phyloP scores from a whole-genome alignment of 2,888 invertebrate genomes.

The Drosophila recens region DNA sequence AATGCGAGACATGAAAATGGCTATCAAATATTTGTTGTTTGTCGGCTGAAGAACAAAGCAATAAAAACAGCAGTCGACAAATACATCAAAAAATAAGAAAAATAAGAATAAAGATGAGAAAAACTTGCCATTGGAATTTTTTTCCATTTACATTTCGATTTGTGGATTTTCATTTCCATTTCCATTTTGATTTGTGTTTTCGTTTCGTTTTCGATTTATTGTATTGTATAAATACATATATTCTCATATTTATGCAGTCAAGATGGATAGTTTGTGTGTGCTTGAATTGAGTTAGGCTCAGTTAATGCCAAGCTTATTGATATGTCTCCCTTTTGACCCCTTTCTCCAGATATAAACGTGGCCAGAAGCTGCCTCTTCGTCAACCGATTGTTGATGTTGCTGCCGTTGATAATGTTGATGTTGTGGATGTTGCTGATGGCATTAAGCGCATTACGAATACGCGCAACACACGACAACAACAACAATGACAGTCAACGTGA shows the following conservation, averaged over 20 bases:
- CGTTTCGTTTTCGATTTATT: slow-evolving; percentile 56
- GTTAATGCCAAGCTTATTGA: slow-evolving; percentile 53
- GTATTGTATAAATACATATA: not conserved
- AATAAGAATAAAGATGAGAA: not conserved
- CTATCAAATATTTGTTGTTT: slow-evolving; percentile 33
- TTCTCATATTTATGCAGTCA: slow-evolving; percentile 65
- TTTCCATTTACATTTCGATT: slow-evolving; percentile 49
- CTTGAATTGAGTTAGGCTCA: slow-evolving; percentile 30
- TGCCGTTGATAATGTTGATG: slow-evolving; percentile 12
- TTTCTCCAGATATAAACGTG: slow-evolving; percentile 63
- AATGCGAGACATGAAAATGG: slow-evolving; percentile 34
- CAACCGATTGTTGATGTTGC: slow-evolving; percentile 57
- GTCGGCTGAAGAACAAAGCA: slow-evolving; percentile 32
- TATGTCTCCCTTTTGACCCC: slow-evolving; percentile 27
- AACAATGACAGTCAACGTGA: slow-evolving; percentile 48
- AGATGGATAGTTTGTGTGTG: slow-evolving; percentile 57
- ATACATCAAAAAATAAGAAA: slow-evolving; percentile 48
- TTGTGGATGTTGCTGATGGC: slow-evolving; percentile 36
- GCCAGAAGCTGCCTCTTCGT: slow-evolving; percentile 15
- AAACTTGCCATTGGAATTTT: slow-evolving; percentile 19
- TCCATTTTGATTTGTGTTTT: slow-evolving; percentile 35
- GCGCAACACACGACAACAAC: slow-evolving; percentile 39
- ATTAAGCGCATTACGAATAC: slow-evolving; percentile 63
- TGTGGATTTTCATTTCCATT: slow-evolving; percentile 34
- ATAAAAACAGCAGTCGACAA: slow-evolving; percentile 55